Conservation (phyloP, 2,888 invertebrate genomes). For the Cactoblastis cactorum region DNA sequence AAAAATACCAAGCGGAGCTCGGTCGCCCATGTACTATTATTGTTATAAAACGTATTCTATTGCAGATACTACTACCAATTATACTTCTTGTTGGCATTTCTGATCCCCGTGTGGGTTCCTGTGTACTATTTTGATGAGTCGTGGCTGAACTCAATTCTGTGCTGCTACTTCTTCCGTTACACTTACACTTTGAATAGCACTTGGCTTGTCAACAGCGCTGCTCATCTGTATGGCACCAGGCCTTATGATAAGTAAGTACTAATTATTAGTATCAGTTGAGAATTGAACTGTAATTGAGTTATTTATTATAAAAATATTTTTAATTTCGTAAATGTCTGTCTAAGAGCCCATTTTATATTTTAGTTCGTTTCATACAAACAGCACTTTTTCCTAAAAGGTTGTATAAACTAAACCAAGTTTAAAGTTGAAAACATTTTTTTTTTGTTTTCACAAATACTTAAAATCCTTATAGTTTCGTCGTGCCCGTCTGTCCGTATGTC, state of each 20-base stretch:
- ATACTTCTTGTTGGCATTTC: conserved; percentile 78
- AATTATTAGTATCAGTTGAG: neutral
- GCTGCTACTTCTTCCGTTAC: conserved; percentile 82
- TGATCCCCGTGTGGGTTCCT: conserved; percentile 82
- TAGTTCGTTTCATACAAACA: no score
- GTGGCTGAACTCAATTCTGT: conserved; percentile 78
- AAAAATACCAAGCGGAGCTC: no score
- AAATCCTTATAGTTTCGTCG: no score
- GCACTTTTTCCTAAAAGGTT: no score
- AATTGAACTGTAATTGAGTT: neutral
- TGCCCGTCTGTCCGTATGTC: no score
- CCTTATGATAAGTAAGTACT: conserved; percentile 86
- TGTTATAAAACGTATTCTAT: neutral
- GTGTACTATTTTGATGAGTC: conserved; percentile 84
- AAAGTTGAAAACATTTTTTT: no score
- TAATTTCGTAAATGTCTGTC: no score
- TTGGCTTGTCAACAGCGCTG: conserved; percentile 90
- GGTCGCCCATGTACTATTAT: no score
- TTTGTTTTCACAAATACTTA: no score
- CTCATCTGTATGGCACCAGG: conserved; percentile 87
- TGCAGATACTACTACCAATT: conserved; percentile 82
- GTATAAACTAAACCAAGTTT: no score
- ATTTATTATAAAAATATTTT: no score
- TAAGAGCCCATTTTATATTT: no score
- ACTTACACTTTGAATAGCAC: conserved; percentile 81